Evolutionary conservation across 2,888 invertebrate species (phyloP).

Genomic region (Penaeus monodon): DNA sequence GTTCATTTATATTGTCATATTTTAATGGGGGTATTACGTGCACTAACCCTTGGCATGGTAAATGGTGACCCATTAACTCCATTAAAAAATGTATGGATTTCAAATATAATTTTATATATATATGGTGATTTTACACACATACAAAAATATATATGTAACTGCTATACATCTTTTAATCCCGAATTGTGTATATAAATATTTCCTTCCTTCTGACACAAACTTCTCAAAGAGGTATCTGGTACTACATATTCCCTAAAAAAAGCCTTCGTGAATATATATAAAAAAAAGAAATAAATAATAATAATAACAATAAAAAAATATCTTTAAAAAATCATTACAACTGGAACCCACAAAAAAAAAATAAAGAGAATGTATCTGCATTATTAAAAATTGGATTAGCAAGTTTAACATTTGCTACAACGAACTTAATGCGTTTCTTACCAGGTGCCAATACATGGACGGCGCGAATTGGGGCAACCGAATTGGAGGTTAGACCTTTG

Average conservation of each 20-base stretch:
- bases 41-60: slow-evolving; percentile 46
- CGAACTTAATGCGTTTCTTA: slow-evolving; percentile 27
- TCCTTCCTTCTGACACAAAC: too few relatives aligned
- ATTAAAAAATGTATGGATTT: background rate
- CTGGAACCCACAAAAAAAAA: background rate
- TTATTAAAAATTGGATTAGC: background rate
- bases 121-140: slow-evolving; percentile 8
- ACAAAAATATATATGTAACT: background rate
- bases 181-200: too few relatives aligned
- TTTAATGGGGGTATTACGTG: slow-evolving; percentile 34
- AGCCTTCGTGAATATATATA: background rate
- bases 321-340: too few relatives aligned
- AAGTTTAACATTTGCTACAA: slow-evolving; percentile 1
- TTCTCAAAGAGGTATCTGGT: too few relatives aligned
- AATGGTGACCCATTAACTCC: slow-evolving; percentile 26
- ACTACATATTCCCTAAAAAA: too few relatives aligned
- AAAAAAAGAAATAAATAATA: too few relatives aligned
- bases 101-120: slow-evolving; percentile 22
- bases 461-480: slow-evolving; percentile 49
- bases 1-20: slow-evolving; percentile 12
- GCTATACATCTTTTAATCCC: background rate
- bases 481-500: slow-evolving; percentile 44
- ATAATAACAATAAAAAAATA: too few relatives aligned
- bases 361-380: background rate
- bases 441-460: slow-evolving; percentile 52